A percentile compares a stretch with the other conserved stretches of the same genome.
These are phyloP conservation scores for Conus betulinus DNA, from an alignment of 1,140 invertebrate genomes.

Conservation along the genomic window DNA sequence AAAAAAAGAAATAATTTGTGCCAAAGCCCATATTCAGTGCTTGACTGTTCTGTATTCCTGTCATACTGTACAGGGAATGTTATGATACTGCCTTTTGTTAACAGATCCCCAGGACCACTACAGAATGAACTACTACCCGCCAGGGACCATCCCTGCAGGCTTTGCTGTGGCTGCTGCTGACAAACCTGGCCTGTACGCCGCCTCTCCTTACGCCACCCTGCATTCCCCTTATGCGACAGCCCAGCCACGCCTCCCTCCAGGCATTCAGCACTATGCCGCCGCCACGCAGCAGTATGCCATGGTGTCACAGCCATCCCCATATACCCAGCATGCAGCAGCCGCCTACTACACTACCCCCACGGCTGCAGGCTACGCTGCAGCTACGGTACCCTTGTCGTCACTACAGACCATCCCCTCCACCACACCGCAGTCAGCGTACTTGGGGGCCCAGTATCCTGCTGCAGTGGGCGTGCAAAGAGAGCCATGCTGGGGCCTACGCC, in stretches of 20 bases:
- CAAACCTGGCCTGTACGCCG: slow-evolving; percentile 31
- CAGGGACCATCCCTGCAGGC: slow-evolving; percentile 23
- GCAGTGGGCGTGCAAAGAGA: slow-evolving; percentile 11
- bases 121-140: slow-evolving; percentile 34
- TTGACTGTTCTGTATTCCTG: too few relatives aligned
- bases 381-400: slow-evolving; percentile 7
- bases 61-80: background rate
- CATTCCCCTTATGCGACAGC: slow-evolving; percentile 14
- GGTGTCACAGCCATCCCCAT: slow-evolving; percentile 33
- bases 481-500: slow-evolving; percentile 24
- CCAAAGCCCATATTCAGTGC: too few relatives aligned
- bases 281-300: slow-evolving; percentile 32
- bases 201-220: slow-evolving; percentile 27
- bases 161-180: slow-evolving; percentile 31
- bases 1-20: too few relatives aligned
- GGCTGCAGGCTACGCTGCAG: background rate
- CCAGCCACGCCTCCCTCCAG: slow-evolving; percentile 28
- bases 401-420: slow-evolving; percentile 23
- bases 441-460: slow-evolving; percentile 28
- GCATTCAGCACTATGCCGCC: slow-evolving; percentile 29
- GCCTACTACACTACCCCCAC: slow-evolving; percentile 19
- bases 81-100: background rate
- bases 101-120: slow-evolving; percentile 25
- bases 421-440: background rate
- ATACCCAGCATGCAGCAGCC: slow-evolving; percentile 15